phyloP scores from a whole-genome alignment of 2,113 vertebrate species.

The Macaca fascicularis region T2T-MFA8v1.1 NC_088387.1:120361501-120362000 shows the following conservation, averaged over 20 bases:
- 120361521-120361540: rapidly evolving
- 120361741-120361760: neutral
- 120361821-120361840: neutral
- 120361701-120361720: too few species aligned
- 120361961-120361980: rapidly evolving
- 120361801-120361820: too few species aligned
- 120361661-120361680: neutral
- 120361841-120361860: neutral
- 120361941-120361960: rapidly evolving
- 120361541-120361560: neutral
- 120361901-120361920: rapidly evolving
- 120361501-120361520: rapidly evolving
- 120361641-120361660: neutral
- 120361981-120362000: too few species aligned
- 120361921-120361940: rapidly evolving
- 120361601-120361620: rapidly evolving
- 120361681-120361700: rapidly evolving
- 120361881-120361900: neutral
- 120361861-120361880: neutral
- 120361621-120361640: rapidly evolving
- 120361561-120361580: neutral
- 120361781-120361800: neutral
- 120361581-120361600: neutral
- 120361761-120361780: rapidly evolving
- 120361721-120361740: neutral